Conservation (phyloP, 2,113 vertebrate species). For the Actenoides hombroni region DNA sequence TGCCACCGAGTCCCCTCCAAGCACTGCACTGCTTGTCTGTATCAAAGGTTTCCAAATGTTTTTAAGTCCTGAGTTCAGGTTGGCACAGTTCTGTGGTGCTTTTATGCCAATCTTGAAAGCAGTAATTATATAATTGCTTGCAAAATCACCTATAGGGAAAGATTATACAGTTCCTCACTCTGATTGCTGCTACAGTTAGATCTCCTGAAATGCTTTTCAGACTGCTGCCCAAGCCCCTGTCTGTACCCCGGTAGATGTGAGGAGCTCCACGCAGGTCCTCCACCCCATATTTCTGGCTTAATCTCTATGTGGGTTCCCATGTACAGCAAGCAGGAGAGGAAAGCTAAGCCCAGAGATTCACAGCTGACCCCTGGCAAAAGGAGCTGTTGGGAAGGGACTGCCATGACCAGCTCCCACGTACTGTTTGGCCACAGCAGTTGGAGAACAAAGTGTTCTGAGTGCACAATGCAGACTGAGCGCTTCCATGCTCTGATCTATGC, state of each 20-base stretch:
- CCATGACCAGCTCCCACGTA: rapidly evolving
- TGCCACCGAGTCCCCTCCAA: not conserved
- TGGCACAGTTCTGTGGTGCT: not conserved
- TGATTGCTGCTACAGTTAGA: not conserved
- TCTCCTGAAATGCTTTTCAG: not conserved
- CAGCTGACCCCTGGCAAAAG: not conserved
- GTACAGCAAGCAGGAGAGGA: not conserved
- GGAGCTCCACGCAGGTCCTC: not conserved
- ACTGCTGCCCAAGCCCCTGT: not conserved
- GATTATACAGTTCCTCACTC: not conserved
- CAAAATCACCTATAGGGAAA: slow-evolving; percentile 13
- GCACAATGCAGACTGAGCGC: rapidly evolving
- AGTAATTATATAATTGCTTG: slow-evolving; percentile 22
- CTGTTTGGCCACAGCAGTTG: not conserved
- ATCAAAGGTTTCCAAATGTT: not conserved
- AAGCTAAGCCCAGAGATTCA: not conserved
- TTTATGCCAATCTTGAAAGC: not conserved
- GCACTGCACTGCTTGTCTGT: not conserved
- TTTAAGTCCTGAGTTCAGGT: not conserved
- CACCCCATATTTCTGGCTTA: not conserved
- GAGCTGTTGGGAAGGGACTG: not conserved
- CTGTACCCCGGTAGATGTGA: rapidly evolving
- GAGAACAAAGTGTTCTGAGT: not conserved
- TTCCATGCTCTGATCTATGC: not conserved
- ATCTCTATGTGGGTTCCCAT: rapidly evolving